Base-by-base conservation (phyloP, 2,797 vertebrate genomes). In the Graptemys geographica region DNA sequence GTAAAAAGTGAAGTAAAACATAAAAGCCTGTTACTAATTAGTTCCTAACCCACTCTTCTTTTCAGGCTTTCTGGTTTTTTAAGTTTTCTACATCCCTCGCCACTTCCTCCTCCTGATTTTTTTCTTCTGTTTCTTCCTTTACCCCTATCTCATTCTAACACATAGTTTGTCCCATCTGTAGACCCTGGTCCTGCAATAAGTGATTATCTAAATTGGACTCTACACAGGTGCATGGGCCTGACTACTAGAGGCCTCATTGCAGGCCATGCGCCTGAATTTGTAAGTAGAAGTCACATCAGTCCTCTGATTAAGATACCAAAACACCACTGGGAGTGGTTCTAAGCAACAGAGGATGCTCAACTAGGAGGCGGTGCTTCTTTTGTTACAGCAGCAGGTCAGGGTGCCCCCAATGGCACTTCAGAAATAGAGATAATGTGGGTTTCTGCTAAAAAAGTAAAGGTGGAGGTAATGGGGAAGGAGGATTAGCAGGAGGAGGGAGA, bases 11-110 rank as follows among this genome's bases (percentile, higher is more conserved):
- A 92, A 97, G 92, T 83, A 87, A 84, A 96, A 94, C 86, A 57
- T 89, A 93, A 89, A 97, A 96, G 76, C 84, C 89, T 91, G 93
- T 96, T 94, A 94, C 94, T 94, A 94, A 93, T 59, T 1, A 44
- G 49, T 31, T 90, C 59, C 49, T 90, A 55, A 86, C 86, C 93
- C 93, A 90, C 21, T 81, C 28, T 89, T 96, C 93, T 82, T 93
- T 28, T 81, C 79, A 91, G 53, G 76, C 90, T 95, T 95, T 62
- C 85, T 84, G 51, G 92, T 62, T 41, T 96, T 96, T 94, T 90
- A 95, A 87, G 44, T 90, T 84, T 90, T 96, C 92, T 90, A 51
- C 19, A 91, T 85, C 84, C 18, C 4, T 18, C 81, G 37, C 94
- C 72, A 52, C 41, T 81, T 79, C 81, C 37, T 27, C 72, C 76